phyloP scores from a whole-genome alignment of 2,888 invertebrate species.

The Hirtodrosophila cameraria region DNA sequence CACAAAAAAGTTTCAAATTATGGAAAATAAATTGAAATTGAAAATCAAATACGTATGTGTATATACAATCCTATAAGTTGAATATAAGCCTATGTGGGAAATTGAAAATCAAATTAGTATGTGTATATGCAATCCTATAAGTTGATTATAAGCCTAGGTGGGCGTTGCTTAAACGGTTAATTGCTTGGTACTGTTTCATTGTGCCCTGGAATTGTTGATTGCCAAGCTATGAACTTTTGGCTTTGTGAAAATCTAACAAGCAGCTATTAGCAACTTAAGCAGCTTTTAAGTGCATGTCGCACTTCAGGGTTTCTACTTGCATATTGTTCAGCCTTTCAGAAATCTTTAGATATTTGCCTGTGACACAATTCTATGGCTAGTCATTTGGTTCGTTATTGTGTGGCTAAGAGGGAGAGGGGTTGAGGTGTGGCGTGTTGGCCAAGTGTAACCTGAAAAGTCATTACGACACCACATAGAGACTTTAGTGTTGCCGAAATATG shows the following conservation, averaged over 20 bases:
- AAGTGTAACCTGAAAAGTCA: conserved; percentile 43
- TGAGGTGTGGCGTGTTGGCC: neutral
- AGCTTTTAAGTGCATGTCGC: conserved; percentile 27
- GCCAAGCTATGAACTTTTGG: neutral
- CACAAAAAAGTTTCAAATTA: too few species aligned
- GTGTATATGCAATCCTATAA: too few species aligned
- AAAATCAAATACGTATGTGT: too few species aligned
- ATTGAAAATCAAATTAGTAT: too few species aligned
- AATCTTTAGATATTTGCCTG: conserved; percentile 54
- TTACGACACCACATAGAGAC: conserved; percentile 25
- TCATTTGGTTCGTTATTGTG: conserved; percentile 51
- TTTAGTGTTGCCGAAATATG: conserved; percentile 66
- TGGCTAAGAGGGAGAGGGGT: neutral
- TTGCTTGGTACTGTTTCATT: neutral
- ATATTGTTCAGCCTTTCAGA: conserved; percentile 17
- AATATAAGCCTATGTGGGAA: too few species aligned
- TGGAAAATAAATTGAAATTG: too few species aligned
- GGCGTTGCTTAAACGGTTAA: too few species aligned
- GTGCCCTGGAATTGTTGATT: neutral
- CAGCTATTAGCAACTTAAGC: conserved; percentile 46
- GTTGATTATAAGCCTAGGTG: too few species aligned
- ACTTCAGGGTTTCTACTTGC: conserved; percentile 20
- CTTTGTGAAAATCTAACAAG: conserved; percentile 30
- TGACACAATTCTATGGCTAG: conserved; percentile 59
- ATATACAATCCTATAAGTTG: too few species aligned